phyloP scores from a whole-genome alignment of 2,797 vertebrate genomes.

The Cyclura pinguis region DNA sequence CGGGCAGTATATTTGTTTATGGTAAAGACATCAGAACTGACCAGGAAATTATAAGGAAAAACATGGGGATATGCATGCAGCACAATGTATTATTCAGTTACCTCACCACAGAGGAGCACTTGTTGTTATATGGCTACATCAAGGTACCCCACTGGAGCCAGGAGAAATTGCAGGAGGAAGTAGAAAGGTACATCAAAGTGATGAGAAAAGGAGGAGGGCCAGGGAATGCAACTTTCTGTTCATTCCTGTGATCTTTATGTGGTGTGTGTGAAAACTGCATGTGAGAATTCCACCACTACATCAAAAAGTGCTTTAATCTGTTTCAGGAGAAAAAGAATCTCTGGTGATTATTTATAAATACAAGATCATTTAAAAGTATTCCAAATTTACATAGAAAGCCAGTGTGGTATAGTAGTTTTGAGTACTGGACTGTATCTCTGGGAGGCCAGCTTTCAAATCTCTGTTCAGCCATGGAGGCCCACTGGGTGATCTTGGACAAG shows the following conservation, averaged over 20 bases:
- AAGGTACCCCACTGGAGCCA: conserved; percentile 92
- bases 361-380: neutral
- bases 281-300: neutral
- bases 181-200: conserved; percentile 84
- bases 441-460: too few relatives aligned
- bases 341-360: neutral
- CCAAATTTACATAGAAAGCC: neutral
- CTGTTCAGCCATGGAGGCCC: too few relatives aligned
- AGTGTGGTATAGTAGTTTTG: too few relatives aligned
- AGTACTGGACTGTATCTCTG: too few relatives aligned
- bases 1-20: conserved; percentile 91
- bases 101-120: conserved; percentile 93
- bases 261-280: neutral
- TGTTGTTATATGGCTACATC: conserved; percentile 93
- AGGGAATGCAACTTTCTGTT: neutral
- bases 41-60: conserved; percentile 84
- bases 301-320: neutral
- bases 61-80: conserved; percentile 97
- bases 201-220: too few relatives aligned
- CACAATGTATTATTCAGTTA: conserved; percentile 95
- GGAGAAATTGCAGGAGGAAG: conserved; percentile 87
- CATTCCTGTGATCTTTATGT: neutral
- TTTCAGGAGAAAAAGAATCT: neutral
- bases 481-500: too few relatives aligned
- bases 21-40: conserved; percentile 89